Evolutionary conservation across 2,797 vertebrate genomes (phyloP).

Genomic region (Neoniphon sammara): DNA sequence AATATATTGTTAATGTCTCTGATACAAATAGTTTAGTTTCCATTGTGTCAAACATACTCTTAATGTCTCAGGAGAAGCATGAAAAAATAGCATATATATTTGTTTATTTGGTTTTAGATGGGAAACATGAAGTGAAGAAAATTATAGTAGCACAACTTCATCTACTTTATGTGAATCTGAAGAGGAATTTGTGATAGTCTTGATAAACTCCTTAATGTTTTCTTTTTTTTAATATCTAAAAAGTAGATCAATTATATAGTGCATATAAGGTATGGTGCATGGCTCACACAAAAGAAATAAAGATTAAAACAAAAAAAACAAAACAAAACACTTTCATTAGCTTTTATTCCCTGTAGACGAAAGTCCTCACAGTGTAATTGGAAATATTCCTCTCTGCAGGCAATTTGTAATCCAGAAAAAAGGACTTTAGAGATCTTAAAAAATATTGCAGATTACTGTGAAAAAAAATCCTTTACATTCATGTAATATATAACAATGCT

Average conservation of each 20-base stretch:
- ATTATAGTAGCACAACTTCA: neutral
- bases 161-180: constrained; percentile 2
- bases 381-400: constrained; percentile 40
- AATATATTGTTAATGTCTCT: constrained; percentile 33
- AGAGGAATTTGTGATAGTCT: constrained; percentile 14
- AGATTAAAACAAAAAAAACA: too few relatives aligned
- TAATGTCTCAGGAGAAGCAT: neutral
- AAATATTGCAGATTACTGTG: neutral
- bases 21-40: constrained; percentile 9
- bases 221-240: neutral
- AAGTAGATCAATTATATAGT: neutral
- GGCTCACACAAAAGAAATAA: neutral
- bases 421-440: constrained; percentile 50
- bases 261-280: neutral
- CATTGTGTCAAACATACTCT: constrained; percentile 25
- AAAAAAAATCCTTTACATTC: too few relatives aligned
- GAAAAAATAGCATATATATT: neutral
- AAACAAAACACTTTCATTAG: too few relatives aligned
- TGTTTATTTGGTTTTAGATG: neutral
- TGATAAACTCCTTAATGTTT: neutral
- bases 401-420: constrained; percentile 44
- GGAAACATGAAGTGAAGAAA: neutral
- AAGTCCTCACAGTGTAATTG: constrained; percentile 10
- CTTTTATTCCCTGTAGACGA: constrained; percentile 13
- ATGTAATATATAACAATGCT: constrained; percentile 32